Evolutionary conservation across 2,113 vertebrate species (phyloP).

Genomic region (Caranx ignobilis): DNA sequence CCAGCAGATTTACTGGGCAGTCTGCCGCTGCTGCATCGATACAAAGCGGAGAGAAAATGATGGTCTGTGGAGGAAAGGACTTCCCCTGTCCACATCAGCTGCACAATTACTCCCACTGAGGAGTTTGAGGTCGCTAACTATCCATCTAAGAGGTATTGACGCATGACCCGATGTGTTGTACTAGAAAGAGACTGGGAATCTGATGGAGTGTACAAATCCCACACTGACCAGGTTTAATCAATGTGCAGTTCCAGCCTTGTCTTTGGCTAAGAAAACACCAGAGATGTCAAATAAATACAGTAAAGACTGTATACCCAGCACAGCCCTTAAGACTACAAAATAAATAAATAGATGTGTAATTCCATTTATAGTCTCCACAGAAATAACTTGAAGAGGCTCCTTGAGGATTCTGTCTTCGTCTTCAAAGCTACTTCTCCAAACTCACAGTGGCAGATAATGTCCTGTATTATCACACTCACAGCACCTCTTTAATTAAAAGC

Average conservation of each 20-base stretch:
- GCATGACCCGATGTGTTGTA: slow-evolving; percentile 45
- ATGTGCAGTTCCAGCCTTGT: slow-evolving; percentile 30
- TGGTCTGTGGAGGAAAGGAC: slow-evolving; percentile 43
- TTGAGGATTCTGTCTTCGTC: slow-evolving; percentile 40
- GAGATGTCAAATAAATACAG: slow-evolving; percentile 6
- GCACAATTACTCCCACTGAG: slow-evolving; percentile 67
- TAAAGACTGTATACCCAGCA: background rate
- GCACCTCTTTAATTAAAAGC: slow-evolving; percentile 50
- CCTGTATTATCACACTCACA: slow-evolving; percentile 35
- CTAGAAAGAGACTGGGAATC: slow-evolving; percentile 41
- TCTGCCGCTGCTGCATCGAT: slow-evolving; percentile 53
- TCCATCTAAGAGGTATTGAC: slow-evolving; percentile 63
- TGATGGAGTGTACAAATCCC: slow-evolving; percentile 49
- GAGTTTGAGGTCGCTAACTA: slow-evolving; percentile 49
- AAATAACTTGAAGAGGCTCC: slow-evolving; percentile 25
- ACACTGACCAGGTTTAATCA: slow-evolving; percentile 62
- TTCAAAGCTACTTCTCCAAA: slow-evolving; percentile 47
- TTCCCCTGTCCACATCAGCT: slow-evolving; percentile 57
- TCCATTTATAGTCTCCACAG: slow-evolving; percentile 39
- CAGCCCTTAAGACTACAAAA: background rate
- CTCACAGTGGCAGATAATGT: slow-evolving; percentile 34
- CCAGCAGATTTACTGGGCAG: slow-evolving; percentile 64
- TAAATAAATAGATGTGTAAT: background rate
- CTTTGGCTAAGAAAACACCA: slow-evolving; percentile 18
- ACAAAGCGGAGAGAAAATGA: slow-evolving; percentile 57